phyloP scores from a whole-genome alignment of 2,888 invertebrate genomes.

The Oligia latruncula region DNA sequence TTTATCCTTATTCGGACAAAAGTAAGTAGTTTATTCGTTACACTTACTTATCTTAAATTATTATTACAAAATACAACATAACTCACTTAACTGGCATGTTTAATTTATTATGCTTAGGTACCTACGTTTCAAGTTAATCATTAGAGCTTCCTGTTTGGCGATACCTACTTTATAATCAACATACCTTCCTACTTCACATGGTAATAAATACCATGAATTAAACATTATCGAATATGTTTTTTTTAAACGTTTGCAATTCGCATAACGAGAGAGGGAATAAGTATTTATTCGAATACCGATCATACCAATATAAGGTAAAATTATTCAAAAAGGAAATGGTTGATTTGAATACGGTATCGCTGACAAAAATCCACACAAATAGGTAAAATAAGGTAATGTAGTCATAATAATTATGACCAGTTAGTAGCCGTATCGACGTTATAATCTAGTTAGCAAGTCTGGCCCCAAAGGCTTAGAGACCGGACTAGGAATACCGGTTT shows the following conservation, averaged over 20 bases:
- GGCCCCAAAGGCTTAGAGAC: constrained; percentile 68
- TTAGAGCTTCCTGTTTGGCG: constrained; percentile 58
- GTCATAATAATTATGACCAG: constrained; percentile 61
- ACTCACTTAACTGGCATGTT: constrained; percentile 9
- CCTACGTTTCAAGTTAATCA: constrained; percentile 38
- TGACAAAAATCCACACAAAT: constrained; percentile 2
- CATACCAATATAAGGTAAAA: constrained; percentile 8
- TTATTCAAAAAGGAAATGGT: constrained; percentile 22
- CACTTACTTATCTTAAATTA: constrained; percentile 14
- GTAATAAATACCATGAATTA: constrained; percentile 57
- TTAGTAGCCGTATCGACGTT: constrained; percentile 72
- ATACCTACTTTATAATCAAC: constrained; percentile 33
- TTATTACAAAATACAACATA: constrained; percentile 21
- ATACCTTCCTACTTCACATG: constrained; percentile 35
- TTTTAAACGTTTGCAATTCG: constrained; percentile 30
- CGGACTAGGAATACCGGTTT: constrained; percentile 78
- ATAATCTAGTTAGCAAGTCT: constrained; percentile 81
- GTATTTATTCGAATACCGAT: constrained; percentile 16
- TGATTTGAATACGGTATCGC: constrained; percentile 9
- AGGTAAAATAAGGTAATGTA: constrained; percentile 44
- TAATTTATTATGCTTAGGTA: constrained; percentile 14
- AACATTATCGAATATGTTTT: constrained; percentile 47
- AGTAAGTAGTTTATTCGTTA: constrained; percentile 7
- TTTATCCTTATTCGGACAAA: constrained; percentile 17
- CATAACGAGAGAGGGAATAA: constrained; percentile 16